Evolutionary conservation across 2,113 vertebrate species (phyloP).

Genomic region (Eubucco bourcierii): DNA sequence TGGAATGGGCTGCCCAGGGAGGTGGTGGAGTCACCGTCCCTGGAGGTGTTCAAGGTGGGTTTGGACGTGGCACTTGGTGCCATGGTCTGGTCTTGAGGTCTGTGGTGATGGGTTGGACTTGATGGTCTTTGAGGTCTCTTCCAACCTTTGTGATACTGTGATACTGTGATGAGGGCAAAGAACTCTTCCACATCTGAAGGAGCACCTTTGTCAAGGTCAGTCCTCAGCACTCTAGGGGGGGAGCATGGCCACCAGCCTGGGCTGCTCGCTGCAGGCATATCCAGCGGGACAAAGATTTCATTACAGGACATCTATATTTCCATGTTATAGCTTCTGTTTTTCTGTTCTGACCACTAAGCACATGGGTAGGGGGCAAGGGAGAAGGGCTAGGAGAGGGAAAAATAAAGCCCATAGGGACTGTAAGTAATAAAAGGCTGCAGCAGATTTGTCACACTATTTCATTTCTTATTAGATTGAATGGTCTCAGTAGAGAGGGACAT

Average conservation of each 20-base stretch:
- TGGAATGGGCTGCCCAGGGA: no score
- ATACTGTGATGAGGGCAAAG: background rate
- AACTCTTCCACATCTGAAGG: background rate
- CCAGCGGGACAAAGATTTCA: background rate
- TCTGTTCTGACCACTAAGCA: background rate
- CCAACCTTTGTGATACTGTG: no score
- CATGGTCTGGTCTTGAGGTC: no score
- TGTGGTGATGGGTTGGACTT: no score
- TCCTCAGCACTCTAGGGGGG: background rate
- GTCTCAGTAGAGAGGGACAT: constrained; percentile 2
- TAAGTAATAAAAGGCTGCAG: constrained; percentile 41
- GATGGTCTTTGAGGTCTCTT: no score
- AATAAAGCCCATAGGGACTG: constrained; percentile 20
- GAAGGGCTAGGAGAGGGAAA: background rate
- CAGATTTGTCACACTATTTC: constrained; percentile 53
- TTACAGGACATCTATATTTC: background rate
- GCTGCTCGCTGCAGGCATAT: background rate
- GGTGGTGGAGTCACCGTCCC: no score
- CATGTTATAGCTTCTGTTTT: background rate
- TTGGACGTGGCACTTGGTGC: no score
- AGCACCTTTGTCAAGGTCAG: background rate
- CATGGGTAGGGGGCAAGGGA: background rate
- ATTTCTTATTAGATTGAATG: constrained; percentile 48
- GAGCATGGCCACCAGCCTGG: background rate
- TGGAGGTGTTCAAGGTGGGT: no score